phyloP scores from a whole-genome alignment of 2,888 invertebrate species.

The Tiliacea aurago region DNA sequence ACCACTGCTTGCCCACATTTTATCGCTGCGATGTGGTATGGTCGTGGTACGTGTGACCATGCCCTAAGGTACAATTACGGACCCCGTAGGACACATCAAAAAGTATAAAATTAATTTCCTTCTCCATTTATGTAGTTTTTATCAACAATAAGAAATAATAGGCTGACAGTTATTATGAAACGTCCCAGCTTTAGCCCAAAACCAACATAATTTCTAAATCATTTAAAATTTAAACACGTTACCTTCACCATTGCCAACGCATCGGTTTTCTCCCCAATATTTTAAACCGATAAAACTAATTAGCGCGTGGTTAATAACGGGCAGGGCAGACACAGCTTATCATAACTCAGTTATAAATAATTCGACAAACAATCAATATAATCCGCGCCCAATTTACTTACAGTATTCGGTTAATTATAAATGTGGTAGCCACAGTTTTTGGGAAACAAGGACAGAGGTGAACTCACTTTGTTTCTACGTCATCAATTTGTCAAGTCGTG shows the following conservation, averaged over 20 bases:
- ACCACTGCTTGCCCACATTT: no score
- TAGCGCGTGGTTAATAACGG: constrained; percentile 29
- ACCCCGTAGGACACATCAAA: no score
- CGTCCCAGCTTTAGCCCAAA: background rate
- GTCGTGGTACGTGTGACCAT: no score
- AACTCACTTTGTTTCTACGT: background rate
- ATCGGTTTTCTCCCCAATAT: background rate
- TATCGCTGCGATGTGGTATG: no score
- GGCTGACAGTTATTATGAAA: background rate
- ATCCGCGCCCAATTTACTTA: constrained; percentile 63
- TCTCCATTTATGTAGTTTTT: no score
- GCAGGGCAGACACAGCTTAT: constrained; percentile 37
- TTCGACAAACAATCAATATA: constrained; percentile 63
- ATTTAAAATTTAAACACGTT: constrained; percentile 2
- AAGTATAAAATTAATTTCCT: no score
- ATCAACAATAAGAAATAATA: no score
- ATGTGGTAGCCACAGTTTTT: constrained; percentile 31
- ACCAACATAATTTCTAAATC: background rate
- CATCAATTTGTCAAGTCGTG: background rate
- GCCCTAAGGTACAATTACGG: no score
- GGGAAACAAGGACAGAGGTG: background rate
- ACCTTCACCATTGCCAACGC: background rate
- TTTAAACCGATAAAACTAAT: constrained; percentile 41
- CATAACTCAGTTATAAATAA: constrained; percentile 58
- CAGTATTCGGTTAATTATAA: constrained; percentile 61